Evolutionary conservation across 2,888 invertebrate species (phyloP).

Genomic region (Spisula subtruncata): DNA sequence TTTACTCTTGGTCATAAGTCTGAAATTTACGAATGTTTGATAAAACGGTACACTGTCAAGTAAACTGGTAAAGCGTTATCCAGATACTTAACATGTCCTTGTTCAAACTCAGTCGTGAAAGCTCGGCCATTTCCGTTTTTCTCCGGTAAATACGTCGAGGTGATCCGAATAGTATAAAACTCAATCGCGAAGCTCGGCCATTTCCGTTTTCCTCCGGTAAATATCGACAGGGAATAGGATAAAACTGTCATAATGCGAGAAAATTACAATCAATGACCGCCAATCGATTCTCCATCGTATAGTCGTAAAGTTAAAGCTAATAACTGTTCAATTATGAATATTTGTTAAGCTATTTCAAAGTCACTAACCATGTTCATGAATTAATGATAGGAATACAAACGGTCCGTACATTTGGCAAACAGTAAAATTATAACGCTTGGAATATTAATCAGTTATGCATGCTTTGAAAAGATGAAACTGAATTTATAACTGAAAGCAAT

Average conservation of each 20-base stretch:
- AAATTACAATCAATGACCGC: neutral
- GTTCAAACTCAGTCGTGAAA: no score
- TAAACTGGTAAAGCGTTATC: no score
- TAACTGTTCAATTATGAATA: constrained; percentile 29
- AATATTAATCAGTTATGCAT: constrained; percentile 3
- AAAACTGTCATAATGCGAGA: neutral
- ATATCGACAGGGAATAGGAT: no score
- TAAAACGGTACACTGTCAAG: no score
- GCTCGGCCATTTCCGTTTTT: no score
- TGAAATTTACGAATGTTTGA: no score
- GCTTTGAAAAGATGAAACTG: constrained; percentile 7
- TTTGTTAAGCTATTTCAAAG: constrained; percentile 20
- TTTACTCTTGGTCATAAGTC: no score
- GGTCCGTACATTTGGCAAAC: neutral
- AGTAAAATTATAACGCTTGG: neutral
- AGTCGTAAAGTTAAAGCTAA: neutral
- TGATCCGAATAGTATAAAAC: no score
- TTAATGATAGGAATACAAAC: neutral
- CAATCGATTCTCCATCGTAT: neutral
- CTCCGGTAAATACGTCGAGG: no score
- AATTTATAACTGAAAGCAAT: neutral
- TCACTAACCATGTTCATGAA: neutral
- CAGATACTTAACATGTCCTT: no score
- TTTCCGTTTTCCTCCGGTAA: no score
- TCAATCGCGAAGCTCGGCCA: no score